phyloP scores from a whole-genome alignment of 2,888 invertebrate genomes.

The Trichopria drosophilae region DNA sequence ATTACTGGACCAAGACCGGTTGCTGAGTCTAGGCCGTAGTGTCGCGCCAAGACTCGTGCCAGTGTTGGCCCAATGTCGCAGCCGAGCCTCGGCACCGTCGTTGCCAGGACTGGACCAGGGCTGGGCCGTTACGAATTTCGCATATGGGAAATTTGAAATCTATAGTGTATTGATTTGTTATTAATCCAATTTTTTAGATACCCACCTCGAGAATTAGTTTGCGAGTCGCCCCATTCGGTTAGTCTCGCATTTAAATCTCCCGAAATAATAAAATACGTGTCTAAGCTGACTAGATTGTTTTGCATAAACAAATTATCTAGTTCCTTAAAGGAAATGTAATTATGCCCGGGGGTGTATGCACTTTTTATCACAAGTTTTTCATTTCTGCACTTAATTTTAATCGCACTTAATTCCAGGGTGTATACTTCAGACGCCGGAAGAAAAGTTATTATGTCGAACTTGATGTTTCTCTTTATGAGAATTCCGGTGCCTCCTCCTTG shows the following conservation, averaged over 20 bases:
- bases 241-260: conserved; percentile 15
- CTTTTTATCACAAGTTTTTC: conserved; percentile 1
- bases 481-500: conserved; percentile 29
- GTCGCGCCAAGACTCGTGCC: too few species aligned
- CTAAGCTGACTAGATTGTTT: background rate
- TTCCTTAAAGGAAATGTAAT: conserved; percentile 1
- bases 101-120: too few species aligned
- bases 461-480: conserved; percentile 15
- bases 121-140: too few species aligned
- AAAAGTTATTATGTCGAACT: background rate
- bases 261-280: conserved; percentile 7
- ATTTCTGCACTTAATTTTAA: background rate
- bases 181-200: conserved; percentile 11
- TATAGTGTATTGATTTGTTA: too few species aligned
- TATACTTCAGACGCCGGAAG: background rate
- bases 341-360: conserved; percentile 5
- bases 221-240: conserved; percentile 4
- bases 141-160: too few species aligned
- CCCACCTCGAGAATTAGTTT: conserved; percentile 9
- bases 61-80: too few species aligned
- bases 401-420: conserved; percentile 8
- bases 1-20: too few species aligned
- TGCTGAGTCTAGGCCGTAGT: too few species aligned
- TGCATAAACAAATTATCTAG: background rate
- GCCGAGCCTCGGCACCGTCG: too few species aligned